Conservation (phyloP, 2,113 vertebrate genomes). For the Anser cygnoides region DNA sequence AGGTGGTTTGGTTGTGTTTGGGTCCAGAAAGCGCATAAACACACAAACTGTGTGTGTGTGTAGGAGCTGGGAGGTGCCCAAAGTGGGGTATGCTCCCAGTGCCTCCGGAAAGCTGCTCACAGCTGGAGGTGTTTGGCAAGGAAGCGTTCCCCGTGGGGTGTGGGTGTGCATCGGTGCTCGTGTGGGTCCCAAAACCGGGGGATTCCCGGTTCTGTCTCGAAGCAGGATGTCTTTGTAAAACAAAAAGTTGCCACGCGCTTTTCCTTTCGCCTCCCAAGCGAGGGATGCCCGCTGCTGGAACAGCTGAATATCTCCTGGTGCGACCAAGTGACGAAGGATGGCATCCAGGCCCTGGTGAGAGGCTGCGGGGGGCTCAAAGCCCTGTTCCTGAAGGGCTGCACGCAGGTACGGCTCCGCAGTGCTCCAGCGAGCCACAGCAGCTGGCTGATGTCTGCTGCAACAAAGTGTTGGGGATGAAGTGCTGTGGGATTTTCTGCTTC, state of each 20-base stretch:
- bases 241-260: background rate
- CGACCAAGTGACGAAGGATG: constrained; percentile 98
- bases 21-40: background rate
- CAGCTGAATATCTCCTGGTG: constrained; percentile 99
- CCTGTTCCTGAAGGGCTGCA: constrained; percentile 97
- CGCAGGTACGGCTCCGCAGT: constrained; percentile 80
- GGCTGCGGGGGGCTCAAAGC: constrained; percentile 92
- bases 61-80: background rate
- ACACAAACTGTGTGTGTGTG: too few relatives aligned
- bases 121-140: background rate
- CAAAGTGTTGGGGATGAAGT: rapidly evolving
- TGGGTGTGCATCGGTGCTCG: background rate
- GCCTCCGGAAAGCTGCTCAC: background rate
- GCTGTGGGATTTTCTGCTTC: background rate
- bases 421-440: rapidly evolving
- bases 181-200: background rate
- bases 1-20: background rate
- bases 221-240: background rate
- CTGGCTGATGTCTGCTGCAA: background rate
- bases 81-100: background rate
- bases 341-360: constrained; percentile 93
- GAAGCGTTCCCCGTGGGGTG: background rate
- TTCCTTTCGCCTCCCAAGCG: constrained; percentile 76
- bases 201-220: background rate
- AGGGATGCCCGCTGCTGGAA: constrained; percentile 96